phyloP scores from a whole-genome alignment of 2,888 invertebrate species.

The Leptopterna dolabrata region DNA sequence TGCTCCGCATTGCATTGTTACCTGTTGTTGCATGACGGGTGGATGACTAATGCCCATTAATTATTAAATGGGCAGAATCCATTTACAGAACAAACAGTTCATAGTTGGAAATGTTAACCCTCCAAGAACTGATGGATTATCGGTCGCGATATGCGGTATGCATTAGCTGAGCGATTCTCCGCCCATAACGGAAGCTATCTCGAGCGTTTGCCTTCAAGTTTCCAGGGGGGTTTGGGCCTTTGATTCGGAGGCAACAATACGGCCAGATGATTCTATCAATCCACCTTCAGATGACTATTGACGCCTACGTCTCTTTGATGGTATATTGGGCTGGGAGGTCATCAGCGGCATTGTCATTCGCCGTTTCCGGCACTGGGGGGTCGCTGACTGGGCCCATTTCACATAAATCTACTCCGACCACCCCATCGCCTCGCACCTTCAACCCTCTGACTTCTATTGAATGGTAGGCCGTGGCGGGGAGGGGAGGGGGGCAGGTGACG shows the following conservation, averaged over 20 bases:
- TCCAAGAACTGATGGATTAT: background rate
- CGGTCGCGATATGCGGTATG: background rate
- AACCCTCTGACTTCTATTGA: background rate
- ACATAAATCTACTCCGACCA: slow-evolving; percentile 13
- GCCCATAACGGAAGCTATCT: background rate
- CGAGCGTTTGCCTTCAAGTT: background rate
- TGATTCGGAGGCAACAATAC: background rate
- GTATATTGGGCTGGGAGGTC: background rate
- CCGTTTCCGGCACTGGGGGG: background rate
- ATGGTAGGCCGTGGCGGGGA: background rate
- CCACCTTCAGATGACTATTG: slow-evolving; percentile 17
- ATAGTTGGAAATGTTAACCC: background rate
- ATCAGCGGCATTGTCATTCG: slow-evolving; percentile 26
- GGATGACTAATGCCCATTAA: background rate
- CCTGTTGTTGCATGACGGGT: background rate
- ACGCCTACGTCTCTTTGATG: slow-evolving; percentile 32
- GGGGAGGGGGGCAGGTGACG: background rate
- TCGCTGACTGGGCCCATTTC: slow-evolving; percentile 28
- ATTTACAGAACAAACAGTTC: background rate
- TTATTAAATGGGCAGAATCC: background rate
- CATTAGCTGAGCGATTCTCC: background rate
- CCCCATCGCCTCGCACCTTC: background rate
- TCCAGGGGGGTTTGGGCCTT: background rate
- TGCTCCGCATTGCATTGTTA: background rate
- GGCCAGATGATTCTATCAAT: slow-evolving; percentile 37